Evolutionary conservation across 2,888 invertebrate genomes (phyloP), one percentile per base, ranked within the genome.

Genomic region (Stenotaenia linearis): DNA sequence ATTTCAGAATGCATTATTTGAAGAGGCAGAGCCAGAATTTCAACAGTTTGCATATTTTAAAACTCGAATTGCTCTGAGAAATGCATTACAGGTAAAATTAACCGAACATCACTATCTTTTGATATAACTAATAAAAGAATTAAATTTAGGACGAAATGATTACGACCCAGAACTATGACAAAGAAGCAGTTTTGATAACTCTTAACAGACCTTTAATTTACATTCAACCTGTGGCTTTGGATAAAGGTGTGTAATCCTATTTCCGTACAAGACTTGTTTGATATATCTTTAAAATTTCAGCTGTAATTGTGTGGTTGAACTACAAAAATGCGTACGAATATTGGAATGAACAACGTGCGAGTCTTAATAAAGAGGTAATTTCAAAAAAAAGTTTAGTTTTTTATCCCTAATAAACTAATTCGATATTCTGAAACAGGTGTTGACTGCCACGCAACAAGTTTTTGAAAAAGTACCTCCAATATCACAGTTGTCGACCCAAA

Each of bases 241-340:
- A 99, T 87, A 97, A 97, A 89, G 82, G 83, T 82, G 78, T 18
- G 15, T 6, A 32, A 32, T 32, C 9, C 5, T 32, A 32, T 32
- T 32, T 32, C 9, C 9, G 32, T 6, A 32, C 9, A 32, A 32
- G 5, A 32, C 9, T 40, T 6, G 35, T n/a, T n/a, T n/a, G n/a
- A n/a, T n/a, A n/a, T n/a, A n/a, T n/a, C n/a, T n/a, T n/a, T n/a
- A n/a, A n/a, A n/a, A n/a, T n/a, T 81, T 18, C 28, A 83, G 98
- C 97, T 15, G 97, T 99, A 82, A 90, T 99, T 23, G 96, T 99
- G 75, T 99, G 99, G 98, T 89, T 99, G 82, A 98, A 99, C 88
- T 99, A 99, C 86, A 98, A 98, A 88, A 98, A 98, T 87, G 98
- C 98, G 0, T 98, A 98, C 85, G 98, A 99, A 86, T 98, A 98